Evolutionary conservation across 2,797 vertebrate genomes (phyloP), one percentile per base, ranked within the genome.

Genomic region (Danio kyathit): DNA sequence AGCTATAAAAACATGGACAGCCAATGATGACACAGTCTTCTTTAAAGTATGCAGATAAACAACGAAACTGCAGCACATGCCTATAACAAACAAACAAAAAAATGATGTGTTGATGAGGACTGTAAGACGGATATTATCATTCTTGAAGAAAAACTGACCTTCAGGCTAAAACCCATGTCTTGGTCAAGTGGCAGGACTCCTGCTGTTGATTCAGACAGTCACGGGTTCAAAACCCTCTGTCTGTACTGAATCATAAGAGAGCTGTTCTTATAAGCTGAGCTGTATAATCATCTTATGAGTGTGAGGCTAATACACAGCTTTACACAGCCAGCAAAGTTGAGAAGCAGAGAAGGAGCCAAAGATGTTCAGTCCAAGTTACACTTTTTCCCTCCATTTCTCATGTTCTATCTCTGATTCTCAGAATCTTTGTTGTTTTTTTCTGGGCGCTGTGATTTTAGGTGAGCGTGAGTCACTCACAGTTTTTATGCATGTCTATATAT

Each of bases 401-500:
- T 71, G 44, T 61, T 73, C 69, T 54, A 6, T 46, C 61, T 74
- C 44, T 46, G 13, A 74, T 80, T 85, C 81, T 57, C 38, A 64
- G 87, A 83, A 76, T 74, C 60, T 65, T 81, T 19, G 61, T 29
- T 29, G 1, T 29, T 48, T 72, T 84, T 84, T 80, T 82, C 67
- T 70, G 71, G 61, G 75, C 44, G 67, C 11, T 65, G 69, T 65
- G 79, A 82, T 75, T 86, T 87, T 85, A 80, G 77, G 75, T 86
- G 65, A 80, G 64, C 79, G 73, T 88, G 86, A 88, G 70, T 83
- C 75, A 70, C 70, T 66, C 60, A 74, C 65, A 76, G 83, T 77
- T 80, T 63, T 72, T 78, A 66, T 77, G 77, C 65, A 10, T 11
- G 69, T 72, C 84, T 88, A 87, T 88, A 89, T 88, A 84, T 88